Evolutionary conservation across 2,113 vertebrate genomes (phyloP).

Genomic region (Kryptolebias marmoratus): DNA sequence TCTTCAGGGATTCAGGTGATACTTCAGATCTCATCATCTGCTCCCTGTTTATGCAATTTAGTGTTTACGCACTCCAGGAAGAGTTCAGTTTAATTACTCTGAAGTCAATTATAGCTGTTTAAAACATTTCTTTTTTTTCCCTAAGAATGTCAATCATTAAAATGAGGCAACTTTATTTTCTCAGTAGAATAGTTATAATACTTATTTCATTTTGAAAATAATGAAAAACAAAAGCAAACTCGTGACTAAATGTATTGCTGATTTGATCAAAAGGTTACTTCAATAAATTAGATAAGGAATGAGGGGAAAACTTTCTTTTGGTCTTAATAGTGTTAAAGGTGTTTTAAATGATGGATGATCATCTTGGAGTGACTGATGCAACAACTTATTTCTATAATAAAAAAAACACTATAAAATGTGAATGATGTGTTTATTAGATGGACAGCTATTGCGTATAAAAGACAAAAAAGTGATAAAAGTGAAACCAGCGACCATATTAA

Average conservation of each 20-base stretch:
- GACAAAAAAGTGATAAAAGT: neutral
- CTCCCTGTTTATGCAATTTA: constrained; percentile 47
- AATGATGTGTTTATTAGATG: too few species aligned
- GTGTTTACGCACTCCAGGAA: constrained; percentile 43
- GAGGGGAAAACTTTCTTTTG: neutral
- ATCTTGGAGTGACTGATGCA: neutral
- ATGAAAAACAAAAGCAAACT: neutral
- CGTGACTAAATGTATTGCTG: neutral
- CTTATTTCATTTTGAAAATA: neutral
- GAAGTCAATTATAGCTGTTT: constrained; percentile 54
- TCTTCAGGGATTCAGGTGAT: constrained; percentile 52
- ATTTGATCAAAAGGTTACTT: neutral
- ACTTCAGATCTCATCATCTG: constrained; percentile 58
- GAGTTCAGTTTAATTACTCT: constrained; percentile 57
- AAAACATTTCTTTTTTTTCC: constrained; percentile 20
- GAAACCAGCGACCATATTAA: neutral
- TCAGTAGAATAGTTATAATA: constrained; percentile 11
- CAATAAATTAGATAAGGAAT: neutral
- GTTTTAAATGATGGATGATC: neutral
- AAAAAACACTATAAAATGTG: neutral
- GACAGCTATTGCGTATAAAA: neutral
- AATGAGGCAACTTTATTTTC: constrained; percentile 31
- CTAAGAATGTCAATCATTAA: constrained; percentile 31
- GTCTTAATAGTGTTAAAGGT: neutral
- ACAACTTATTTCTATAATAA: neutral